phyloP scores from a whole-genome alignment of 2,113 vertebrate genomes.

The Phycodurus eques region DNA sequence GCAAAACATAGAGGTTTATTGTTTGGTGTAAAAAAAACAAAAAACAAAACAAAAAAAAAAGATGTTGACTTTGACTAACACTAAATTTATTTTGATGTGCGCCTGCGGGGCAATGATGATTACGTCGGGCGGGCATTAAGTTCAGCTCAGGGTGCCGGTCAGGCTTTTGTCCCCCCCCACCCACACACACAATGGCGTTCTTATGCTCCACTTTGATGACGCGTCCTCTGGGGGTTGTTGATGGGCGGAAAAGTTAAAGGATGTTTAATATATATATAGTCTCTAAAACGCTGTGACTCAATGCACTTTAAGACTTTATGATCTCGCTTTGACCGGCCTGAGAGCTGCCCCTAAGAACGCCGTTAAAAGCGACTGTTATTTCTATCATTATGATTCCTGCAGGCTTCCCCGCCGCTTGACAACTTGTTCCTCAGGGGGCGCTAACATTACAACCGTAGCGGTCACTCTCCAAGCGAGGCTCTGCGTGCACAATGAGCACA shows the following conservation, averaged over 20 bases:
- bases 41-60: background rate
- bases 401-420: slow-evolving; percentile 53
- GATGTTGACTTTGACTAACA: background rate
- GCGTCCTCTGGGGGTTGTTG: slow-evolving; percentile 61
- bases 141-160: slow-evolving; percentile 42
- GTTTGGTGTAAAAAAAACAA: background rate
- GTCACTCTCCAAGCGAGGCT: slow-evolving; percentile 52
- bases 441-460: slow-evolving; percentile 59
- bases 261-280: slow-evolving; percentile 46
- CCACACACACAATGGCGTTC: slow-evolving; percentile 19
- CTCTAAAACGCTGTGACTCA: slow-evolving; percentile 39
- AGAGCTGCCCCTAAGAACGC: slow-evolving; percentile 26
- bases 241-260: slow-evolving; percentile 48
- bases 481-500: slow-evolving; percentile 67
- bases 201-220: slow-evolving; percentile 33
- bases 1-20: background rate
- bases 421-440: slow-evolving; percentile 51
- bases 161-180: slow-evolving; percentile 51
- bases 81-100: background rate
- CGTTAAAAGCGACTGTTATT: slow-evolving; percentile 60
- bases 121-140: background rate
- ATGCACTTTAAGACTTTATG: slow-evolving; percentile 13
- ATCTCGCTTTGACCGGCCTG: slow-evolving; percentile 19
- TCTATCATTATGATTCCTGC: slow-evolving; percentile 62
- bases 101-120: background rate